Base-by-base conservation (phyloP, 2,113 vertebrate genomes). In the Cyprinodon tularosa region DNA sequence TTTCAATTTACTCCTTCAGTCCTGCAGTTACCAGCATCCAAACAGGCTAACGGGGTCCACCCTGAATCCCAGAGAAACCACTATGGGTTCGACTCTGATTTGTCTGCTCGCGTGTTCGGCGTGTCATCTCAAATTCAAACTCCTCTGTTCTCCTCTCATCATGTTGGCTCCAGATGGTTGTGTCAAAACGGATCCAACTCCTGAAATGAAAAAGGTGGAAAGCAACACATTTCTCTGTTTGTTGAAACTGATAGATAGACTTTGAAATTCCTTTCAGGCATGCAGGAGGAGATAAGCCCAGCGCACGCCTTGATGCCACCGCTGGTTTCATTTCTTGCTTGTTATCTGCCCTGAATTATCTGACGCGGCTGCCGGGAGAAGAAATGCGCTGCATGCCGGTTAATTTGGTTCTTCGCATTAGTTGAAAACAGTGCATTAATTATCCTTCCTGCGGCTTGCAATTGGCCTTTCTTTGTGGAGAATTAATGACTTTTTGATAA, bases 111-210 rank as follows among this genome's bases (percentile, higher is more conserved):
- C 89, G 72, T 92, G 92, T 93, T 53, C 79, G 82, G 87, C 62
- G 66, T 84, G 93, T 91, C 91, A 85, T 71, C 90, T 93, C 80
- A 90, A 85, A 93, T 92, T 93, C 90, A 81, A 86, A 89, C 86
- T 85, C 83, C 77, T 88, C 86, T 90, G 88, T 91, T 93, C 87
- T 86, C 72, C 87, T 89, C 76, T 91, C 90, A 85, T 93, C 92
- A 48, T 90, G 86, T 90, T 89, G 90, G 72, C 87, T 85, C 89
- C 90, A 91, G 91, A 93, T 93, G 93, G 93, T 92, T 85, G 86
- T 90, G 86, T 92, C 90, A 91, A 84, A 89, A 89, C 76, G 78
- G 76, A 93, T 86, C 84, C 61, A 45, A 64, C 81, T 72, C 68
- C 6, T 2, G 42, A n/a, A 65, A 47, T 47, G 39, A 80, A 81